Conservation (phyloP, 1,140 invertebrate genomes). For the Neuroterus valhalla region DNA sequence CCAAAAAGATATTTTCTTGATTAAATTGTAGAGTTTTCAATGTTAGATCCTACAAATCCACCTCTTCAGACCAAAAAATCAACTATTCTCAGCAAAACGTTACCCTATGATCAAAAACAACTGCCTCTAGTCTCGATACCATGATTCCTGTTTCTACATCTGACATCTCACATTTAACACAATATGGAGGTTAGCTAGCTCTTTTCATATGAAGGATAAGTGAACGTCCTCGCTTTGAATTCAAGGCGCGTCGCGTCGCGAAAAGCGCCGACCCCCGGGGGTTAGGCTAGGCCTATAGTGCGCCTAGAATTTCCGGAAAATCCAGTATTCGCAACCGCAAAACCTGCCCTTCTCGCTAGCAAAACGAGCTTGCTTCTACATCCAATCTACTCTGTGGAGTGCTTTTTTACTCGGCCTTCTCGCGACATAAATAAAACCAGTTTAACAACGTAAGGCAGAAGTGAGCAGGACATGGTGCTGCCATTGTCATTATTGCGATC, state of each 20-base stretch:
- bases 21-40: no score
- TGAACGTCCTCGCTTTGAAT: slow-evolving; percentile 36
- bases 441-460: slow-evolving; percentile 47
- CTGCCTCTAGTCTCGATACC: no score
- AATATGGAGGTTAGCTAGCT: no score
- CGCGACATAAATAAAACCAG: slow-evolving; percentile 55
- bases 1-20: no score
- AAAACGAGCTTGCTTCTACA: slow-evolving; percentile 46
- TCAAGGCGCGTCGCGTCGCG: slow-evolving; percentile 53
- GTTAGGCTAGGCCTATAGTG: slow-evolving; percentile 36
- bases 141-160: no score
- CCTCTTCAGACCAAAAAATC: no score
- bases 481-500: slow-evolving; percentile 23
- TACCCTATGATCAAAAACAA: no score
- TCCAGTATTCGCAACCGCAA: slow-evolving; percentile 54
- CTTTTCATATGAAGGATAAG: no score
- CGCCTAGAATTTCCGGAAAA: slow-evolving; percentile 57
- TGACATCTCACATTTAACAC: no score
- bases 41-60: no score
- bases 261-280: slow-evolving; percentile 51
- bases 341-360: slow-evolving; percentile 52
- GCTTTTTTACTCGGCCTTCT: slow-evolving; percentile 54
- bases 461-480: slow-evolving; percentile 39
- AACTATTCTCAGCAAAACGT: no score
- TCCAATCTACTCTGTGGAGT: slow-evolving; percentile 17